Evolutionary conservation across 2,797 vertebrate genomes (phyloP).

Genomic region (Remorina albescens): DNA sequence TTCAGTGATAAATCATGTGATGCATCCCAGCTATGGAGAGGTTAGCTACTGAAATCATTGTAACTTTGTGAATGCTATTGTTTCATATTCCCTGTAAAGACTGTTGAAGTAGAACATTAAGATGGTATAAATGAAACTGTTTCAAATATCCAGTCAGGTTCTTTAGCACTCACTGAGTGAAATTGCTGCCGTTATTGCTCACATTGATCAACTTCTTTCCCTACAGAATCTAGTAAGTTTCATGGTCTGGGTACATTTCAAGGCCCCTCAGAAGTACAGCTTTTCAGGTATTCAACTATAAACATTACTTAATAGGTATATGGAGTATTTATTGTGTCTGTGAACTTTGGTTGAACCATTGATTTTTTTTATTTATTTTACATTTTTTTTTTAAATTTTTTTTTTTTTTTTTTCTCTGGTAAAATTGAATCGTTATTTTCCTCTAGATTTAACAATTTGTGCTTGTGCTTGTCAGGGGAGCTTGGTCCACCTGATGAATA

Average conservation of each 20-base stretch:
- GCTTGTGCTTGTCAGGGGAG: conserved; percentile 75
- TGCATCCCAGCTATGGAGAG: conserved; percentile 92
- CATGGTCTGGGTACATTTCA: conserved; percentile 93
- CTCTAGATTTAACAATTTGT: not conserved
- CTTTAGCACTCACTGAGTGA: not conserved
- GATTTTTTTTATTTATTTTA: no score
- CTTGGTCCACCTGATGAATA: conserved; percentile 91
- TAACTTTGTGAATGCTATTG: not conserved
- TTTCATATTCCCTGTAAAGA: not conserved
- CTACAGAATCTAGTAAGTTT: conserved; percentile 90
- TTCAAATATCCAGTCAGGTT: not conserved
- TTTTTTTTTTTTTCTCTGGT: no score
- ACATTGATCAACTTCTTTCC: conserved; percentile 16
- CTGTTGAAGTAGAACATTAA: not conserved
- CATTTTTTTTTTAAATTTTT: no score
- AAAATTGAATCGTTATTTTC: no score
- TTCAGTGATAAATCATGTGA: conserved; percentile 92
- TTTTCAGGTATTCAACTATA: conserved; percentile 85
- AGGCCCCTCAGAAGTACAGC: conserved; percentile 88
- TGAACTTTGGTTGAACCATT: no score
- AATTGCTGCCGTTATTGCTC: not conserved
- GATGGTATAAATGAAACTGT: not conserved
- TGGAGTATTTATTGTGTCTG: not conserved
- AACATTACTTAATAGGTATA: not conserved
- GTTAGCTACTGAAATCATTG: conserved; percentile 72